These are phyloP conservation scores for Chymomyza costata DNA, from an alignment of 1,140 invertebrate species.

Conservation along the genomic window DNA sequence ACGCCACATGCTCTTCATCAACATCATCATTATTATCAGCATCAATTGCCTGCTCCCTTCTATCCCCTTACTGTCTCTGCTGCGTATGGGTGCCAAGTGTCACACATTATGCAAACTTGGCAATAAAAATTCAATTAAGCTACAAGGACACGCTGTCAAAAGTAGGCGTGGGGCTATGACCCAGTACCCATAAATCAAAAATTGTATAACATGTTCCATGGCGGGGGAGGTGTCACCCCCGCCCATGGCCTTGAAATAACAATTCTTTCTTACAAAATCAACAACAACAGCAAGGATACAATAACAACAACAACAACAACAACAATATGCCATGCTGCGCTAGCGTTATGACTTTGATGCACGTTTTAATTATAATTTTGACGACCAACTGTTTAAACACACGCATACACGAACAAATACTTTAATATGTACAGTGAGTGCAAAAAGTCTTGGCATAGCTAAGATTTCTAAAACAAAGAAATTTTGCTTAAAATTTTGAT, in stretches of 20 bases:
- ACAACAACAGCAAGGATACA: neutral
- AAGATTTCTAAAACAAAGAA: too few species aligned
- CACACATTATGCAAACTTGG: conserved; percentile 66
- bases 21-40: neutral
- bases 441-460: too few species aligned
- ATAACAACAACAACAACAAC: neutral
- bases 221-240: too few species aligned
- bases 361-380: conserved; percentile 73
- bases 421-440: too few species aligned
- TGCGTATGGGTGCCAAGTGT: conserved; percentile 6
- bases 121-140: conserved; percentile 73
- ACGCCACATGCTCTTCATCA: conserved; percentile 15
- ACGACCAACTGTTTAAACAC: conserved; percentile 69
- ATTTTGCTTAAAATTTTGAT: too few species aligned
- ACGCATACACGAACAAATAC: conserved; percentile 1
- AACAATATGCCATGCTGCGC: conserved; percentile 54
- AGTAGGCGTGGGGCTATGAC: neutral
- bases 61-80: too few species aligned
- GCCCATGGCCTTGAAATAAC: too few species aligned
- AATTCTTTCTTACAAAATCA: too few species aligned
- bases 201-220: neutral
- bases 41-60: too few species aligned
- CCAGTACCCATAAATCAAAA: conserved; percentile 34
- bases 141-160: conserved; percentile 58
- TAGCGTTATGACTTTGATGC: conserved; percentile 61